Evolutionary conservation across 1,140 invertebrate genomes (phyloP), one percentile per base, ranked within the genome.

Genomic region (Pseudomyrmex sp.): DNA sequence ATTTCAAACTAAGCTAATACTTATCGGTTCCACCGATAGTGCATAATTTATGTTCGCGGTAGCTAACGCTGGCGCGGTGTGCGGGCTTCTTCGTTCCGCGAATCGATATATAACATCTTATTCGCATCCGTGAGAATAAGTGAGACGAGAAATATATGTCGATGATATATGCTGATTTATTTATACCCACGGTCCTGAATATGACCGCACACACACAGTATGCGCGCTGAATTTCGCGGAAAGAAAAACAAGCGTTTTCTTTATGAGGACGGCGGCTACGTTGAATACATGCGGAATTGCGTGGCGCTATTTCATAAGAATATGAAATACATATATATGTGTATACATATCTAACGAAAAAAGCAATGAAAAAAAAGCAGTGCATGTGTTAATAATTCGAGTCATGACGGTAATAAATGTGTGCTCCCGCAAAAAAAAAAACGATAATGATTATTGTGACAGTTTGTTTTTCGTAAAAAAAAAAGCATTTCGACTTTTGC

Each of bases 191-290:
- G 63, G 26, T 77, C 20, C 12, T 13, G 26, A 74, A 62, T n/a
- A 5, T 46, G 10, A 59, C 9, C 10, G 8, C 15, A 2, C 50
- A 12, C 50, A 12, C 13, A 52, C 13, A 52, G 23, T 26, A 35
- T 58, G 63, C 74, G 44, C 61, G 13, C 15, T 75, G 70, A 86
- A 80, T 88, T 76, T 65, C 62, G 12, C 50, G 46, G 20, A 26
- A 23, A 44, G 77, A 35, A 80, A 75, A 86, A 82, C 54, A 70
- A 87, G 75, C 56, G 59, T 59, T 35, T 87, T 87, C 66, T 76
- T 88, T 84, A 79, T 62, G 74, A 66, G 56, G 52, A 85, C 65
- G 66, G 23, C 50, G 35, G 35, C 56, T 23, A 7, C 46, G 35
- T 68, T 63, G 85, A 74, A 83, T 79, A 61, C 73, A 62, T 46